A percentile compares a stretch with the other conserved stretches of the same genome.
These are phyloP conservation scores for Malthinus flaveolus DNA, from an alignment of 2,888 invertebrate species.

Conservation along the genomic window DNA sequence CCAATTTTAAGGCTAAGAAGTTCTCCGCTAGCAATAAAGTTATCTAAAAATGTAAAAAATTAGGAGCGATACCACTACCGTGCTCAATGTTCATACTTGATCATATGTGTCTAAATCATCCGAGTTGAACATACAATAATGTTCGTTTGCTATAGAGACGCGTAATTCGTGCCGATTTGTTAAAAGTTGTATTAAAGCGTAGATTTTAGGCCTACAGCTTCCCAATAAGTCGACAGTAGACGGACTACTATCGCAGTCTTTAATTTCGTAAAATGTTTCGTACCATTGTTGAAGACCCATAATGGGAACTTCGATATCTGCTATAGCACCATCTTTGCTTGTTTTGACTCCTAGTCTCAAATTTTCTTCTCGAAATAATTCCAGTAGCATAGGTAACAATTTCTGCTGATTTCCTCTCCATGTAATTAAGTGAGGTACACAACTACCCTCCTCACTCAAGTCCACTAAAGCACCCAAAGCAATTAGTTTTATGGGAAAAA, in stretches of 20 bases:
- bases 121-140: constrained; percentile 48
- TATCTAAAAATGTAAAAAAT: constrained; percentile 43
- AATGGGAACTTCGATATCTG: constrained; percentile 45
- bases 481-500: constrained; percentile 48
- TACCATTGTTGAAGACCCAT: constrained; percentile 53
- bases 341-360: constrained; percentile 44
- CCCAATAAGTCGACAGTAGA: constrained; percentile 51
- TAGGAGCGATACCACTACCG: background rate
- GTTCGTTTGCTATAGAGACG: constrained; percentile 47
- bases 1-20: constrained; percentile 53
- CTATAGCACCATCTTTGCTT: constrained; percentile 42
- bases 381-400: constrained; percentile 50
- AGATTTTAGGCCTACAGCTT: constrained; percentile 56
- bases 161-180: constrained; percentile 43
- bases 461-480: constrained; percentile 53
- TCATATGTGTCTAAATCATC: constrained; percentile 46
- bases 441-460: constrained; percentile 47
- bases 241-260: constrained; percentile 45
- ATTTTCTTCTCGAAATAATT: constrained; percentile 54
- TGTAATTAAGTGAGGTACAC: constrained; percentile 53
- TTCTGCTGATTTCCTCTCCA: constrained; percentile 51
- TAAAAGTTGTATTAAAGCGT: constrained; percentile 52
- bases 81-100: constrained; percentile 40
- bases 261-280: constrained; percentile 41
- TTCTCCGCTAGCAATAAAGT: constrained; percentile 53